Percentiles rank a stretch among this genome's conserved stretches.
Conservation (phyloP, 2,113 vertebrate genomes). For the Panthera uncia region DNA sequence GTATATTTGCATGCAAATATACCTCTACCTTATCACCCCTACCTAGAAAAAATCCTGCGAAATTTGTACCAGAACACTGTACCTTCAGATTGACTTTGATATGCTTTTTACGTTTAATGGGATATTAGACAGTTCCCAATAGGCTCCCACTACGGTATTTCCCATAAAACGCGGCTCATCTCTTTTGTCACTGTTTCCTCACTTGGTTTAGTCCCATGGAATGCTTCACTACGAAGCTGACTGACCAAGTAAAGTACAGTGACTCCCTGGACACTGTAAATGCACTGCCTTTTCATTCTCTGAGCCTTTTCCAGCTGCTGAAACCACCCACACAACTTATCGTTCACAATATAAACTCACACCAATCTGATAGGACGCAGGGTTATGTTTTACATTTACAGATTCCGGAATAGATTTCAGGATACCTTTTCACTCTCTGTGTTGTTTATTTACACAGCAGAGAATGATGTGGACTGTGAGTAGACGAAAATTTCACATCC, state of each 20-base stretch:
- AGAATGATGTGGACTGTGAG: background rate
- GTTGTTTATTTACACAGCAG: conserved; percentile 10
- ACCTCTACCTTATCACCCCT: background rate
- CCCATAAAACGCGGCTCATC: background rate
- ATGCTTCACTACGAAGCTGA: background rate
- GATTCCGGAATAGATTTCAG: background rate
- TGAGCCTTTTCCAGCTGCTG: background rate
- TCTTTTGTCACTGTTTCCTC: background rate
- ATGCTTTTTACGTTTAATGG: background rate
- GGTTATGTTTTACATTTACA: background rate
- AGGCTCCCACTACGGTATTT: background rate
- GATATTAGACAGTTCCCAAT: background rate
- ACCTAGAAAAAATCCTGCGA: conserved; percentile 22
- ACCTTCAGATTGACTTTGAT: background rate
- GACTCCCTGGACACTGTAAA: background rate
- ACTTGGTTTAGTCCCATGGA: background rate
- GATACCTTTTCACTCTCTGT: background rate
- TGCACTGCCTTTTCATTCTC: conserved; percentile 18
- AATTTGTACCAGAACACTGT: conserved; percentile 13
- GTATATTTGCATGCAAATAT: background rate
- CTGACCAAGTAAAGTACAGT: background rate
- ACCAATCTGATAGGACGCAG: background rate
- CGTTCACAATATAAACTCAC: background rate
- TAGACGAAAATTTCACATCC: background rate
- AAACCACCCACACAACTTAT: background rate